Evolutionary conservation across 2,113 vertebrate species (phyloP), one percentile per base, ranked within the genome.

Genomic region (Myrmecobius fasciatus): DNA sequence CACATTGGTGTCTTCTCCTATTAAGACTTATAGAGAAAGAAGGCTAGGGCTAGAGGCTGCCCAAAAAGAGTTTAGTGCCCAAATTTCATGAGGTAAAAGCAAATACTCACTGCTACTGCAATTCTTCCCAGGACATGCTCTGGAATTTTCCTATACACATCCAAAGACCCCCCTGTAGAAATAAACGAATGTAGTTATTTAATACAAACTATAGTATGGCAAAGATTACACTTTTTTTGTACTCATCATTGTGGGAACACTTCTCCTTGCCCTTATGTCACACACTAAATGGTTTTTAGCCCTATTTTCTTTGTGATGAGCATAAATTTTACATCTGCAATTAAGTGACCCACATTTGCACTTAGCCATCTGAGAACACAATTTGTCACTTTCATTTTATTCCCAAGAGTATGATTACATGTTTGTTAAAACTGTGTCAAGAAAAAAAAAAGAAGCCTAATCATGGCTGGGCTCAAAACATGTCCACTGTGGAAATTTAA

Each of bases 111-210:
- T 26, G 99, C 99, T 94, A 99, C 99, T 28, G 99, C 99, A 93
- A 99, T 99, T 97, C 99, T 99, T 36, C 99, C 99, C 0, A 99
- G 98, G 1, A 99, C 99, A 0, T 99, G 99, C 89, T 99, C 99
- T 53, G 99, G 99, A 93, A 99, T 99, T 97, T 98, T 99, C 96
- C 99, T 99, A 97, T 99, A 99, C 94, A 99, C 99, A 96, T 99
- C 99, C 98, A 99, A 98, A 93, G 99, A 99, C 48, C 99, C 99
- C 75, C 99, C 99, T 99, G 98, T 91, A 97, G 96, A 98, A 53
- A 98, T 20, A 98, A 96, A 97, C 94, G 96, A 97, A 97, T 0
- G 17, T 2, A 60, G 36, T 95, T 28, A 92, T 60, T 97, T 94
- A 97, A 56, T 46, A 89, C 31, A 89, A 96, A 92, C 25, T 43